Evolutionary conservation across 2,888 invertebrate species (phyloP).

Genomic region (Nomada ferruginata): DNA sequence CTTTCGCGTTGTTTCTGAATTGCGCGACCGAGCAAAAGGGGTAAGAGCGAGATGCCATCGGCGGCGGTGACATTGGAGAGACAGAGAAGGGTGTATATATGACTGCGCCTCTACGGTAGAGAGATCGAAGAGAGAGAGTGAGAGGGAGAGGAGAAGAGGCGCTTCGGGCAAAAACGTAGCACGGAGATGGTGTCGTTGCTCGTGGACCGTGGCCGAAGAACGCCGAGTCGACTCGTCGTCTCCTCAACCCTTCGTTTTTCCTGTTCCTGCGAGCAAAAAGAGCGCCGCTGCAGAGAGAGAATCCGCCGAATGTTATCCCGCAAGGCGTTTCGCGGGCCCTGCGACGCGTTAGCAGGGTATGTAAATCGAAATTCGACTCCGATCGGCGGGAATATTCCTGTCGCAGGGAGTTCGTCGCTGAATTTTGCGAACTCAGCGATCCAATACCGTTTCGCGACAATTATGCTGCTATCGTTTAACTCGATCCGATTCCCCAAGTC

Average conservation of each 20-base stretch:
- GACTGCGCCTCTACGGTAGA: slow-evolving; percentile 27
- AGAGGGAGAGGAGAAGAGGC: slow-evolving; percentile 32
- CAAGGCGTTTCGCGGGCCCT: neutral
- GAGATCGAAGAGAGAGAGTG: slow-evolving; percentile 11
- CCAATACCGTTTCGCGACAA: no score
- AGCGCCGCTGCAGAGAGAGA: slow-evolving; percentile 8
- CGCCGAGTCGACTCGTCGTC: slow-evolving; percentile 60
- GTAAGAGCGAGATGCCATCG: neutral
- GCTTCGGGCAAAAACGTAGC: slow-evolving; percentile 73
- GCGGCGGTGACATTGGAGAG: slow-evolving; percentile 8
- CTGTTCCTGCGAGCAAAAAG: slow-evolving; percentile 32
- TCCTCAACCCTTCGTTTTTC: slow-evolving; percentile 43
- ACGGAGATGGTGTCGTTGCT: slow-evolving; percentile 69
- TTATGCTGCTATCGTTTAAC: no score
- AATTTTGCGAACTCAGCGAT: neutral
- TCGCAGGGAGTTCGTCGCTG: no score
- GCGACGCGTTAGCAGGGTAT: neutral
- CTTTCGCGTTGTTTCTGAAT: slow-evolving; percentile 48
- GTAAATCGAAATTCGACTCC: slow-evolving; percentile 14
- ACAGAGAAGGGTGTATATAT: neutral
- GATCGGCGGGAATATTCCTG: no score
- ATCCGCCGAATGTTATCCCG: slow-evolving; percentile 34
- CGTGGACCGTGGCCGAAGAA: slow-evolving; percentile 67
- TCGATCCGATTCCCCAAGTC: no score
- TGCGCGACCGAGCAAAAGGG: slow-evolving; percentile 38